A percentile compares a stretch with the other conserved stretches of the same genome.
These are phyloP conservation scores for Pterocles orientalis DNA, from an alignment of 2,113 vertebrate species.

Conservation along the genomic window DNA sequence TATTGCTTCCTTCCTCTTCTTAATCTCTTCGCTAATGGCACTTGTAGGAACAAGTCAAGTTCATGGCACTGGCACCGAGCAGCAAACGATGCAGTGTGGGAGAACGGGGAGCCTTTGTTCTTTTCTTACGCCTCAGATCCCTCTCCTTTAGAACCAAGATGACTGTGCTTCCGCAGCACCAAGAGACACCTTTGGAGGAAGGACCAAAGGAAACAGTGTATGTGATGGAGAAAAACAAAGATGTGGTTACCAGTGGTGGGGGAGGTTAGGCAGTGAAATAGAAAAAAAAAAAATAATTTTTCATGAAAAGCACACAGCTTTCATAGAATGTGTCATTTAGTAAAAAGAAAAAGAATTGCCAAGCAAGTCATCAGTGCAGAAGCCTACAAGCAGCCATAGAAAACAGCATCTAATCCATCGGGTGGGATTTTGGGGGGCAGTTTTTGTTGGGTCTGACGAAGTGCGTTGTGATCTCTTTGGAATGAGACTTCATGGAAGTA, in stretches of 20 bases:
- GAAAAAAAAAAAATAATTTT: not conserved
- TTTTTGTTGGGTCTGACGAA: not conserved
- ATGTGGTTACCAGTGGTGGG: not conserved
- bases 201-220: not conserved
- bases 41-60: not conserved
- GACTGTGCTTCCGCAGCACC: not conserved
- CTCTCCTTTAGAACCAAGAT: not conserved
- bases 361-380: not conserved
- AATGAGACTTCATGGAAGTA: conserved; percentile 14
- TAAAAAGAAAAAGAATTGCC: not conserved
- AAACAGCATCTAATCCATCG: not conserved
- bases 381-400: not conserved
- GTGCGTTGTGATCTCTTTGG: not conserved
- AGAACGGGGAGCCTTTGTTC: not conserved
- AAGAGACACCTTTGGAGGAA: not conserved
- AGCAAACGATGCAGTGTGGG: not conserved
- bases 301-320: not conserved
- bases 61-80: not conserved
- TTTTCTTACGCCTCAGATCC: not conserved
- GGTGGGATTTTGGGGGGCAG: not conserved
- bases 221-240: not conserved
- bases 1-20: not conserved
- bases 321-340: not conserved
- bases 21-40: not conserved
- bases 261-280: not conserved